Percentiles rank a stretch among this genome's conserved stretches.
These are phyloP conservation scores for Drusus annulatus DNA, from an alignment of 1,140 invertebrate species.

Conservation along the genomic window DNA sequence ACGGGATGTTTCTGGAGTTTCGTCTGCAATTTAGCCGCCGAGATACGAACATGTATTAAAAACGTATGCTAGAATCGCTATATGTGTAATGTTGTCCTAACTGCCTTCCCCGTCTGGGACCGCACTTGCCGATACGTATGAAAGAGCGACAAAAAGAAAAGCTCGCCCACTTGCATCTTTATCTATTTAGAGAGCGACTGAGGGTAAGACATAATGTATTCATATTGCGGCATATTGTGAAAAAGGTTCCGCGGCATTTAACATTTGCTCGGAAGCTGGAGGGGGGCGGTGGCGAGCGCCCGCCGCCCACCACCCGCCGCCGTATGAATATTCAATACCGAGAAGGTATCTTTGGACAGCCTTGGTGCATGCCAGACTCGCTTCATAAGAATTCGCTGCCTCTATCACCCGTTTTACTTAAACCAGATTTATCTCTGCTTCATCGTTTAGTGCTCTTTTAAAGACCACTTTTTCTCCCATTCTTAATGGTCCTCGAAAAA, in stretches of 20 bases:
- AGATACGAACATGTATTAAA: no score
- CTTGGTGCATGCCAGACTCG: conserved; percentile 4
- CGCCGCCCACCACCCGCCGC: background rate
- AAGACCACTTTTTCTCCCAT: no score
- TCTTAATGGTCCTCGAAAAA: no score
- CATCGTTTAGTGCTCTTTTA: no score
- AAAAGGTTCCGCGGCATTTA: conserved; percentile 41
- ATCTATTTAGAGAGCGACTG: background rate
- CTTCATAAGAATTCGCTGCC: conserved; percentile 1
- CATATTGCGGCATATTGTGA: conserved; percentile 5
- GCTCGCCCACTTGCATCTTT: no score
- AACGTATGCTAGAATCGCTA: no score
- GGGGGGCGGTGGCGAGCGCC: background rate
- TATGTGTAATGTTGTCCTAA: no score
- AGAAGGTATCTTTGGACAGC: conserved; percentile 19
- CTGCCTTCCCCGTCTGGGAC: no score
- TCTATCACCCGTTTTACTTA: conserved; percentile 4
- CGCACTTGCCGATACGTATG: no score
- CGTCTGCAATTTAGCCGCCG: no score
- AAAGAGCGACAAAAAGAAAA: no score
- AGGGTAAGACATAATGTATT: background rate
- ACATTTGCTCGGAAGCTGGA: conserved; percentile 36
- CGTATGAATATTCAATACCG: conserved; percentile 36
- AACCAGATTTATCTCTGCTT: background rate
- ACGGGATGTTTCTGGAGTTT: no score